phyloP scores from a whole-genome alignment of 2,113 vertebrate genomes.

The Nothoprocta pentlandii region DNA sequence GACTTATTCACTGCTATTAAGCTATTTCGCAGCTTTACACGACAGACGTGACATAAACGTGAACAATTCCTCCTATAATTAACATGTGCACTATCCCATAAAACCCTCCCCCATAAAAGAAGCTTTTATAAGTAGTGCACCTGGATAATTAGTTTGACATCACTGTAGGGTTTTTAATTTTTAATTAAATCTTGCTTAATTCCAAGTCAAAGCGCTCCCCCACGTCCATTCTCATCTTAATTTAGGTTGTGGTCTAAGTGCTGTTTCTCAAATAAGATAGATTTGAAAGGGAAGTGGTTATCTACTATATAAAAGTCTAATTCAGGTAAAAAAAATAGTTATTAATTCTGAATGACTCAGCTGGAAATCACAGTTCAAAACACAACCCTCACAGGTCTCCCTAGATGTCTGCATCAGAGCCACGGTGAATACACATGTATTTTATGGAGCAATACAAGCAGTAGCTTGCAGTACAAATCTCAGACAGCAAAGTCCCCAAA shows the following conservation, averaged over 20 bases:
- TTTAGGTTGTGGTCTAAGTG: neutral
- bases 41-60: neutral
- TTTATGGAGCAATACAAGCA: neutral
- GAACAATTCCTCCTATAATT: neutral
- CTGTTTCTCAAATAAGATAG: neutral
- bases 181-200: neutral
- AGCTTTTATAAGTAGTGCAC: neutral
- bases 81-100: neutral
- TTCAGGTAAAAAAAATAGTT: neutral
- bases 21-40: neutral
- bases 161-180: neutral
- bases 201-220: neutral
- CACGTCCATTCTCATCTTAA: neutral
- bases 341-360: neutral
- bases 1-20: neutral
- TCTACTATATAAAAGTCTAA: neutral
- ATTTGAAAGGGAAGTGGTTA: neutral
- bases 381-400: neutral
- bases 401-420: neutral
- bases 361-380: neutral
- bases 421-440: rapidly evolving
- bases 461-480: neutral
- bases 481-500: neutral
- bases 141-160: neutral
- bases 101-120: neutral